A percentile compares a stretch with the other conserved stretches of the same genome.
phyloP scores from a whole-genome alignment of 2,113 vertebrate genomes.

The Chelonoidis abingdonii region DNA sequence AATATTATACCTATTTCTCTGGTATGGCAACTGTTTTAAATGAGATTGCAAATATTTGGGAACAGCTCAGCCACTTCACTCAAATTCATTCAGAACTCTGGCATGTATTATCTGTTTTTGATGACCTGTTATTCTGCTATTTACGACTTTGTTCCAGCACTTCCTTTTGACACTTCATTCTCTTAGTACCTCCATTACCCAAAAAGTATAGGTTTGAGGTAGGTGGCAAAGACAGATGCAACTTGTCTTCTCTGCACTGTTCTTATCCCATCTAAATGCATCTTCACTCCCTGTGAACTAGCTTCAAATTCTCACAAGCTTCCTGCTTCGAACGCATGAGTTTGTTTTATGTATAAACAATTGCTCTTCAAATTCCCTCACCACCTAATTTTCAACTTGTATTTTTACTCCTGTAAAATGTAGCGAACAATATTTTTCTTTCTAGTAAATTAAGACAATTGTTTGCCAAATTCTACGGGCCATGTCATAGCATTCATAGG shows the following conservation, averaged over 20 bases:
- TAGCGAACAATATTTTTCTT: background rate
- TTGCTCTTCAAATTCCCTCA: background rate
- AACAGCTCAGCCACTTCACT: too few relatives aligned
- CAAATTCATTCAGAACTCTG: background rate
- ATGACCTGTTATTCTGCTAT: background rate
- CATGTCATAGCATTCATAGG: background rate
- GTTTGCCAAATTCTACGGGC: background rate
- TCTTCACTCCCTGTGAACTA: background rate
- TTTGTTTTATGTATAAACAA: background rate
- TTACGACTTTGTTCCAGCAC: background rate
- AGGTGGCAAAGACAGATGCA: background rate
- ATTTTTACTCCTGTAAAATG: background rate
- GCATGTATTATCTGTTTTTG: background rate
- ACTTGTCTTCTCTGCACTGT: background rate
- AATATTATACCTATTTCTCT: background rate
- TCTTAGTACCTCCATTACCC: too few relatives aligned
- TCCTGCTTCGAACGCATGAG: background rate
- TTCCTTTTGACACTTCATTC: background rate
- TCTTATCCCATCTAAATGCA: background rate
- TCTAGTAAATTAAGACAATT: background rate
- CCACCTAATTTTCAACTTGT: background rate
- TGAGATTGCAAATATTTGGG: background rate
- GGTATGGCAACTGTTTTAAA: background rate
- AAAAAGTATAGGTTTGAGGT: background rate
- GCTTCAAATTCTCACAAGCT: background rate